Evolutionary conservation across 2,113 vertebrate genomes (phyloP).

Genomic region (Mola mola): DNA sequence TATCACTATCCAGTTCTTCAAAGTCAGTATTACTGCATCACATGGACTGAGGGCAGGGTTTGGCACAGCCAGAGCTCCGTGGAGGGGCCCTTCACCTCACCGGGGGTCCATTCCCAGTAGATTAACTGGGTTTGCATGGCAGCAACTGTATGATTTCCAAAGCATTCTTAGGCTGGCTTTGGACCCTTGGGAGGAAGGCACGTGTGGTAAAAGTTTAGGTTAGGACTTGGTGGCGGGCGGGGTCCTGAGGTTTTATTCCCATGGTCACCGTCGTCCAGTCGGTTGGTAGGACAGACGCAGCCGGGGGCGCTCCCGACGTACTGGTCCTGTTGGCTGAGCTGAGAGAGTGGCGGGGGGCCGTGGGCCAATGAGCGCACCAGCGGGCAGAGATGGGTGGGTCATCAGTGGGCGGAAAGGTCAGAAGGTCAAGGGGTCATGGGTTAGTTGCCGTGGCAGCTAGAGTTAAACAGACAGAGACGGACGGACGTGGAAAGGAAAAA

Average conservation of each 20-base stretch:
- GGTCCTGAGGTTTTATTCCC: slow-evolving; percentile 69
- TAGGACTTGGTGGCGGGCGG: slow-evolving; percentile 48
- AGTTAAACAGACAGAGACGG: slow-evolving; percentile 92
- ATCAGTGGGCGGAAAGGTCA: slow-evolving; percentile 99
- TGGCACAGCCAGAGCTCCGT: slow-evolving; percentile 30
- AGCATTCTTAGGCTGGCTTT: slow-evolving; percentile 45
- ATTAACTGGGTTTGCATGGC: slow-evolving; percentile 4
- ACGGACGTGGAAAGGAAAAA: slow-evolving; percentile 83
- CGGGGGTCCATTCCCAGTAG: slow-evolving; percentile 19
- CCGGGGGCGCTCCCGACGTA: slow-evolving; percentile 68
- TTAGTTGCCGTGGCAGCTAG: slow-evolving; percentile 99
- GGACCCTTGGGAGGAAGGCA: slow-evolving; percentile 62
- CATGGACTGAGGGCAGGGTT: slow-evolving; percentile 87
- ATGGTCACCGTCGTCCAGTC: slow-evolving; percentile 68
- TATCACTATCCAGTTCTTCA: slow-evolving; percentile 59
- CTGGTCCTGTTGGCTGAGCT: slow-evolving; percentile 75
- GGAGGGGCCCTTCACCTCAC: slow-evolving; percentile 42
- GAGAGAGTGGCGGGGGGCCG: slow-evolving; percentile 82
- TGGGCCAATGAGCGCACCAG: slow-evolving; percentile 99
- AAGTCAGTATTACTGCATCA: slow-evolving; percentile 90
- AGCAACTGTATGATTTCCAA: slow-evolving; percentile 27
- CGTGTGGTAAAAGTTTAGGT: slow-evolving; percentile 62
- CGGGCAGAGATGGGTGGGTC: slow-evolving; percentile 99
- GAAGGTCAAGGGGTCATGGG: slow-evolving; percentile 99
- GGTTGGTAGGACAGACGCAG: slow-evolving; percentile 73